Evolutionary conservation across 2,888 invertebrate species (phyloP).

Genomic region (Pristionchus mayeri): DNA sequence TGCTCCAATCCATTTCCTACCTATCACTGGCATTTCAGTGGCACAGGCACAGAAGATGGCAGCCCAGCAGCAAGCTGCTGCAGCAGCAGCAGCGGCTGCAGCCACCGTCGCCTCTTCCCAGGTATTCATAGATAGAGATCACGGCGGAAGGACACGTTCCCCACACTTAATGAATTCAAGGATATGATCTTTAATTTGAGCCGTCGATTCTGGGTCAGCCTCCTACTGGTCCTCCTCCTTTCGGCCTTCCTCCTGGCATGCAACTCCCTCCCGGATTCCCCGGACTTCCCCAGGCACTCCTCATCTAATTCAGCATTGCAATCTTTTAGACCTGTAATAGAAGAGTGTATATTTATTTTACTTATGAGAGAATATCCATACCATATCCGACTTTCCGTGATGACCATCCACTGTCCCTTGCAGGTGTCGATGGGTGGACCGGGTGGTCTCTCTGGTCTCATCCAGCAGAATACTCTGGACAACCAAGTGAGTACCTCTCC

Average conservation of each 20-base stretch:
- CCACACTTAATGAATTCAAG: background rate
- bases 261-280: constrained; percentile 20
- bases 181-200: background rate
- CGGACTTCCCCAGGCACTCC: constrained; percentile 19
- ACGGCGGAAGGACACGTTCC: too few relatives aligned
- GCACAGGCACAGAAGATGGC: constrained; percentile 42
- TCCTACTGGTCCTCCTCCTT: background rate
- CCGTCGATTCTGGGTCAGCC: constrained; percentile 4
- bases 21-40: too few relatives aligned
- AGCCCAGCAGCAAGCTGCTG: constrained; percentile 7
- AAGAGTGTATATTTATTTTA: background rate
- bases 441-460: constrained; percentile 13
- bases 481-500: constrained; percentile 20
- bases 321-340: background rate
- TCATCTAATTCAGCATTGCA: background rate
- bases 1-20: too few relatives aligned
- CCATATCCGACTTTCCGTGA: background rate
- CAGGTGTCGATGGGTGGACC: constrained; percentile 7
- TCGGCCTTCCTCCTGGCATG: constrained; percentile 37
- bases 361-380: background rate
- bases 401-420: background rate
- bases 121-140: too few relatives aligned
- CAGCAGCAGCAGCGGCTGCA: constrained; percentile 19
- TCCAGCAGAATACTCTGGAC: constrained; percentile 28
- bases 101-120: constrained; percentile 18